Conservation (phyloP, 2,113 vertebrate species). For the Aleadryas rufinucha region DNA sequence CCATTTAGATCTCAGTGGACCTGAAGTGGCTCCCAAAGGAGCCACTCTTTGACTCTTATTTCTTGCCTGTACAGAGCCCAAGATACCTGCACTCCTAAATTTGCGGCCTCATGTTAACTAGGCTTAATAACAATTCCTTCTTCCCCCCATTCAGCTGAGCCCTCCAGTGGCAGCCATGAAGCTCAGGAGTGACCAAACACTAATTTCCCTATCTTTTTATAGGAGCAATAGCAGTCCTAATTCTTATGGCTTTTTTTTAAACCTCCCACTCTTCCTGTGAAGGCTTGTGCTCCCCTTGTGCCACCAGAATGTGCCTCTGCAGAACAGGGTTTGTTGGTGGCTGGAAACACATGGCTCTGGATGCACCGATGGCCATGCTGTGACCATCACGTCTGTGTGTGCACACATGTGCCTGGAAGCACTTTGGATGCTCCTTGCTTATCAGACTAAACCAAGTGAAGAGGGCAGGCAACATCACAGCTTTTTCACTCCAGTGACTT, state of each 20-base stretch:
- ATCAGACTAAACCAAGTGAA: not conserved
- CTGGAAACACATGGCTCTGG: not conserved
- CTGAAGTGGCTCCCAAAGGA: not conserved
- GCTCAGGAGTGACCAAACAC: not conserved
- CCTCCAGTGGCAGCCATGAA: not conserved
- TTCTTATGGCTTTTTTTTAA: not conserved
- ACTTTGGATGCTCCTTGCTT: not conserved
- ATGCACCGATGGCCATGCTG: not conserved
- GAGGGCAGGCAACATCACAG: not conserved
- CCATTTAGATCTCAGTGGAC: not conserved
- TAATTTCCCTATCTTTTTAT: not conserved
- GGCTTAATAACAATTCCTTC: not conserved
- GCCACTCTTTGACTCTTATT: not conserved
- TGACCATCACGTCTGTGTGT: accelerated
- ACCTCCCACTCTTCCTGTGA: not conserved
- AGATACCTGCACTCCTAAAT: not conserved
- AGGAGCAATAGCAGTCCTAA: not conserved
- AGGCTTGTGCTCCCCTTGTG: accelerated
- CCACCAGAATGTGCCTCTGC: not conserved
- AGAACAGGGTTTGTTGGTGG: not conserved
- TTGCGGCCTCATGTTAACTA: not conserved
- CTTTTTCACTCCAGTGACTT: not conserved
- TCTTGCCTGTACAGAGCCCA: not conserved
- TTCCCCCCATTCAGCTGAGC: not conserved
- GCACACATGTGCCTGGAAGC: accelerated